phyloP scores from a whole-genome alignment of 1,140 invertebrate species.

The Grapholita molesta region DNA sequence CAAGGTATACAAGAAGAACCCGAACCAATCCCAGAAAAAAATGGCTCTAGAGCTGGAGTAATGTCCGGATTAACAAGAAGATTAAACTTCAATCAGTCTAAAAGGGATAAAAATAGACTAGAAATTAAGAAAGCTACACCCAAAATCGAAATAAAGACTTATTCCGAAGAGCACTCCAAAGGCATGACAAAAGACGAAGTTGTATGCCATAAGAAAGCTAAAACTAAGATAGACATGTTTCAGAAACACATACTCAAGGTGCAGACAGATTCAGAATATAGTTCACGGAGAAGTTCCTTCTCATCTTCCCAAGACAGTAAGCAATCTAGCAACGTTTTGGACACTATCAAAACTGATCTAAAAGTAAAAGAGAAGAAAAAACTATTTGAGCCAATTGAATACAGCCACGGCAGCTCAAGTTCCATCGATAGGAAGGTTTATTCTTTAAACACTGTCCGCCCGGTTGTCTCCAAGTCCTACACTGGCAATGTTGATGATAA shows the following conservation, averaged over 20 bases:
- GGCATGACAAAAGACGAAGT: slow-evolving; percentile 53
- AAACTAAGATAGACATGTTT: slow-evolving; percentile 73
- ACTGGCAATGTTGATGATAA: slow-evolving; percentile 67
- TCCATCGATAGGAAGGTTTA: slow-evolving; percentile 39
- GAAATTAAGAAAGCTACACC: slow-evolving; percentile 52
- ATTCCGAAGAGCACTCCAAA: slow-evolving; percentile 56
- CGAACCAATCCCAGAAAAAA: slow-evolving; percentile 28
- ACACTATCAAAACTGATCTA: slow-evolving; percentile 26
- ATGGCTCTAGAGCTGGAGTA: slow-evolving; percentile 40
- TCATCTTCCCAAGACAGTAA: slow-evolving; percentile 48
- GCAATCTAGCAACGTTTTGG: slow-evolving; percentile 22
- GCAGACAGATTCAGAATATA: slow-evolving; percentile 54
- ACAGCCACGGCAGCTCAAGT: slow-evolving; percentile 29
- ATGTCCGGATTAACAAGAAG: slow-evolving; percentile 59
- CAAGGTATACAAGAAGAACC: slow-evolving; percentile 21
- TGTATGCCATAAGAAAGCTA: slow-evolving; percentile 65
- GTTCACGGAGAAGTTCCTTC: slow-evolving; percentile 46
- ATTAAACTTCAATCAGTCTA: slow-evolving; percentile 65
- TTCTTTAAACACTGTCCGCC: slow-evolving; percentile 30
- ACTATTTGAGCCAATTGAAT: slow-evolving; percentile 49
- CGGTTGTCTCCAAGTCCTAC: slow-evolving; percentile 44
- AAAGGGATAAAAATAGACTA: slow-evolving; percentile 51
- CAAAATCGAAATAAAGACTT: slow-evolving; percentile 71
- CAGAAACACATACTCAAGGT: slow-evolving; percentile 70
- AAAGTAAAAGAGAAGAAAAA: slow-evolving; percentile 52